Evolutionary conservation across 2,113 vertebrate species (phyloP).

Genomic region (Corythoichthys haematopterus): DNA sequence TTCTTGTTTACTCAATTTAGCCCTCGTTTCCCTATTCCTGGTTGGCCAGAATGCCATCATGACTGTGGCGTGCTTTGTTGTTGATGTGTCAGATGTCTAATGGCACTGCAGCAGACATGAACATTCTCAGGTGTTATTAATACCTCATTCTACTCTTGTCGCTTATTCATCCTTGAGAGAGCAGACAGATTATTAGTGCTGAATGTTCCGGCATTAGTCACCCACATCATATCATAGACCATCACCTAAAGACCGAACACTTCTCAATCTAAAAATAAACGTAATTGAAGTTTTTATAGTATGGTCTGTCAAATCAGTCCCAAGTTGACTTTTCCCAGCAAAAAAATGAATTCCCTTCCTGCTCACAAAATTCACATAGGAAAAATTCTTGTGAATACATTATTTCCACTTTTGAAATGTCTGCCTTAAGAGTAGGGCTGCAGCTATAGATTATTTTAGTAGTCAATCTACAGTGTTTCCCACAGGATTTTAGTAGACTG

Average conservation of each 20-base stretch:
- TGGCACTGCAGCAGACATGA: neutral
- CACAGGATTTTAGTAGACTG: too few relatives aligned
- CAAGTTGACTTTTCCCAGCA: too few relatives aligned
- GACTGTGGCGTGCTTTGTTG: neutral
- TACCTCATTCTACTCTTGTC: neutral
- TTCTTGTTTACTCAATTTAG: slow-evolving; percentile 1
- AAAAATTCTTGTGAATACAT: too few relatives aligned
- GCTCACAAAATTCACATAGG: too few relatives aligned
- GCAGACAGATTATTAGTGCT: neutral
- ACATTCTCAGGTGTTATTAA: slow-evolving; percentile 1
- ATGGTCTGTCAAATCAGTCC: neutral
- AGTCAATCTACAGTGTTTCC: too few relatives aligned
- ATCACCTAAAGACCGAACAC: neutral
- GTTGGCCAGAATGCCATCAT: neutral
- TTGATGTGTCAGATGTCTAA: neutral
- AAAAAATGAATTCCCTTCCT: too few relatives aligned
- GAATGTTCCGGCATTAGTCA: neutral
- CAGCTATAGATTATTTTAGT: too few relatives aligned
- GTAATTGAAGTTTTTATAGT: neutral
- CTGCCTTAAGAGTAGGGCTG: too few relatives aligned
- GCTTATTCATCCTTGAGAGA: neutral
- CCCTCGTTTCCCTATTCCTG: neutral
- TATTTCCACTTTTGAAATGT: too few relatives aligned
- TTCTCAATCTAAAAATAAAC: neutral
- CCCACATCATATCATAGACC: neutral